Percentiles rank a stretch among this genome's conserved stretches.
phyloP scores from a whole-genome alignment of 2,113 vertebrate species.

The Orycteropus afer region DNA sequence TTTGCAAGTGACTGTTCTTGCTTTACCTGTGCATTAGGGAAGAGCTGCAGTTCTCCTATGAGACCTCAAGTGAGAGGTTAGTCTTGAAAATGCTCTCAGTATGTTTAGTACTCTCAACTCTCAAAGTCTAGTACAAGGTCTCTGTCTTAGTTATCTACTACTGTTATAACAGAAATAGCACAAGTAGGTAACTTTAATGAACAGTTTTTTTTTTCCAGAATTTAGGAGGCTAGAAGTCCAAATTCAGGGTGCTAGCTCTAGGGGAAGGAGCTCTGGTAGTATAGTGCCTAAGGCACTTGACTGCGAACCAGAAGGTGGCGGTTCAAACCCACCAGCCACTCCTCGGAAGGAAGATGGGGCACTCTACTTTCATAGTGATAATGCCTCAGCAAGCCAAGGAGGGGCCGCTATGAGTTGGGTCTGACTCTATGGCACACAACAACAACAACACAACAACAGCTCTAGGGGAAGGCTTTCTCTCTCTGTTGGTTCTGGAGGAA shows the following conservation, averaged over 20 bases:
- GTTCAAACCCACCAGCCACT: too few relatives aligned
- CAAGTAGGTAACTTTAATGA: not conserved
- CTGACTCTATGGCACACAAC: too few relatives aligned
- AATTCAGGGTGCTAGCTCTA: not conserved
- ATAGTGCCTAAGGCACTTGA: too few relatives aligned
- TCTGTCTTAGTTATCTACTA: not conserved
- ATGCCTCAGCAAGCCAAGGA: too few relatives aligned
- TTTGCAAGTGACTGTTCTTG: not conserved
- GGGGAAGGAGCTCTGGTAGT: too few relatives aligned
- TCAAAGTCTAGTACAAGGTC: not conserved
- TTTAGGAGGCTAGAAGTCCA: not conserved
- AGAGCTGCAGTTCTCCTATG: not conserved
- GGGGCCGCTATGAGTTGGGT: too few relatives aligned
- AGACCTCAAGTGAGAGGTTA: not conserved
- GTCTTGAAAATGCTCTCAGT: not conserved
- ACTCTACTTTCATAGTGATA: too few relatives aligned
- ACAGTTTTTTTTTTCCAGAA: not conserved
- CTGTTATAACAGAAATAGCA: not conserved
- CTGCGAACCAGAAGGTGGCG: too few relatives aligned
- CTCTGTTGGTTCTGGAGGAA: not conserved
- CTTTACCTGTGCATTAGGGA: not conserved
- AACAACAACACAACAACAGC: too few relatives aligned
- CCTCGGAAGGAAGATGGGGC: too few relatives aligned
- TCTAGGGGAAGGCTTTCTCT: not conserved
- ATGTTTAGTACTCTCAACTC: conserved; percentile 27